phyloP scores from a whole-genome alignment of 2,113 vertebrate species.

The Crotalus horridus region DNA sequence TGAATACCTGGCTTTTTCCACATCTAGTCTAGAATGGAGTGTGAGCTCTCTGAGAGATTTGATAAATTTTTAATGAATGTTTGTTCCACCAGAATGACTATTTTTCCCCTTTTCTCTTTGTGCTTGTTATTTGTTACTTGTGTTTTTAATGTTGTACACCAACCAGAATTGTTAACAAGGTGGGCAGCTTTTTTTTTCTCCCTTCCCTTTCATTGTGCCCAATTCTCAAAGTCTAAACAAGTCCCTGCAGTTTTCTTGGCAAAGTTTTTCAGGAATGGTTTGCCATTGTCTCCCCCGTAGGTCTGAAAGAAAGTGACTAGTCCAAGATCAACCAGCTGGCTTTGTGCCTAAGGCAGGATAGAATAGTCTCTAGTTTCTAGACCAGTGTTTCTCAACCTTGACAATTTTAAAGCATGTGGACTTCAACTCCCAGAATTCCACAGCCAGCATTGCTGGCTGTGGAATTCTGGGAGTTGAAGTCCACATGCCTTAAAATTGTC shows the following conservation, averaged over 20 bases:
- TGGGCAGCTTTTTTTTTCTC: rapidly evolving
- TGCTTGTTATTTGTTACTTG: neutral
- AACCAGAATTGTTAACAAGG: neutral
- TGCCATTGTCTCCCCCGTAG: neutral
- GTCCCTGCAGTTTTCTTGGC: neutral
- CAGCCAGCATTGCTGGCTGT: too few relatives aligned
- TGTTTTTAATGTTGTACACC: neutral
- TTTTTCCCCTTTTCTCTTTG: neutral
- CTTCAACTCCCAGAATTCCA: too few relatives aligned
- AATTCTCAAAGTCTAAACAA: neutral
- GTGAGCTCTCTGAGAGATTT: neutral
- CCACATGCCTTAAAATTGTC: too few relatives aligned
- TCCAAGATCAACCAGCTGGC: neutral
- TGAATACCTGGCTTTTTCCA: neutral
- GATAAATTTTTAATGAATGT: neutral
- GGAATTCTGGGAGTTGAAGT: too few relatives aligned
- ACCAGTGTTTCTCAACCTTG: too few relatives aligned
- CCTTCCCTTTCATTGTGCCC: neutral
- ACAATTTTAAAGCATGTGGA: too few relatives aligned
- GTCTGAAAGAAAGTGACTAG: neutral
- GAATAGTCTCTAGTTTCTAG: neutral
- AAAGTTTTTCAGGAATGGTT: neutral
- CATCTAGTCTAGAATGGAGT: neutral
- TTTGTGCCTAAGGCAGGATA: neutral
- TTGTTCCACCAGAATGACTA: neutral